phyloP scores from a whole-genome alignment of 2,888 invertebrate species.

The Xylocampa areola region DNA sequence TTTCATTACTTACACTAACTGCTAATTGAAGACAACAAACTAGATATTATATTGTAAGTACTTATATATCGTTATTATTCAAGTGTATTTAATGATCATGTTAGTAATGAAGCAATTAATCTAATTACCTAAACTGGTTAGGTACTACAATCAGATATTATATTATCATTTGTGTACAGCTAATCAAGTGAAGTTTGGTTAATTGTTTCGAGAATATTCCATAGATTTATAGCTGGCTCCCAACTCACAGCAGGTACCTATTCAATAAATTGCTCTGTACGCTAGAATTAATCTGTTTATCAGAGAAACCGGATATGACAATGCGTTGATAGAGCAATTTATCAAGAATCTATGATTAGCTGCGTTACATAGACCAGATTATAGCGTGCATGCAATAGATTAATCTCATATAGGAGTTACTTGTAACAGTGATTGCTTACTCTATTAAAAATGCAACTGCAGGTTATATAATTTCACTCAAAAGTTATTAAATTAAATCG shows the following conservation, averaged over 20 bases:
- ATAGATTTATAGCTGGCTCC: slow-evolving; percentile 8
- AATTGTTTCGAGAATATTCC: slow-evolving; percentile 7
- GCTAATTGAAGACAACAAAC: no score
- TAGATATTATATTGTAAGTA: no score
- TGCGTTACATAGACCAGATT: slow-evolving; percentile 5
- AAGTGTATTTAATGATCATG: not conserved
- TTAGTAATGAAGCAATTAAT: slow-evolving; percentile 18
- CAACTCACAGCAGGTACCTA: slow-evolving; percentile 10
- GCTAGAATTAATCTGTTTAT: slow-evolving; percentile 34
- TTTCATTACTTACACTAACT: no score
- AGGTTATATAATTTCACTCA: no score
- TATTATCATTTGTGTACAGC: slow-evolving; percentile 12
- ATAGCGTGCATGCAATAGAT: slow-evolving; percentile 16
- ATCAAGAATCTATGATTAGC: slow-evolving; percentile 36
- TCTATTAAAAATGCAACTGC: slow-evolving; percentile 18
- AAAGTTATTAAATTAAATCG: no score
- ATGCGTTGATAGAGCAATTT: slow-evolving; percentile 40
- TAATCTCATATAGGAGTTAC: slow-evolving; percentile 8
- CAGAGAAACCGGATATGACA: slow-evolving; percentile 40
- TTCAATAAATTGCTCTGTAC: slow-evolving; percentile 25
- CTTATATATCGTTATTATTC: no score
- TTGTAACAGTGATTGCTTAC: slow-evolving; percentile 10
- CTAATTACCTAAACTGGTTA: slow-evolving; percentile 23
- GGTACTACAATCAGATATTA: slow-evolving; percentile 16
- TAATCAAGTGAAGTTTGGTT: slow-evolving; percentile 22